Evolutionary conservation across 2,888 invertebrate species (phyloP).

Genomic region (Leucozona laternaria): DNA sequence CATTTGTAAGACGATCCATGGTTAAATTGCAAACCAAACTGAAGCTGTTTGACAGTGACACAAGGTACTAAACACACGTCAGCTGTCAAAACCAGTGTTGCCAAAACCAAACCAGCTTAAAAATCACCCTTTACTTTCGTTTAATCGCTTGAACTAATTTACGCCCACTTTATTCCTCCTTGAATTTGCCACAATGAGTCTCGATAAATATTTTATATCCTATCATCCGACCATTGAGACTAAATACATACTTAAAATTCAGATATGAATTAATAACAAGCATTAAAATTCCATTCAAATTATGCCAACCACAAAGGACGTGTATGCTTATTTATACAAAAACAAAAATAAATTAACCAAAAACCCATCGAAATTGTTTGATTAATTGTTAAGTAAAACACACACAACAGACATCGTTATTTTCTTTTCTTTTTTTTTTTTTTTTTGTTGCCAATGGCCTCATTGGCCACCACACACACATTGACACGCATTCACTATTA

Average conservation of each 20-base stretch:
- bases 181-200: too few relatives aligned
- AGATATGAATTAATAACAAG: constrained; percentile 44
- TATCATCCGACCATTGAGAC: background rate
- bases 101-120: too few relatives aligned
- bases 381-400: constrained; percentile 60
- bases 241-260: background rate
- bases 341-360: constrained; percentile 18
- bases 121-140: too few relatives aligned
- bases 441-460: background rate
- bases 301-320: constrained; percentile 31
- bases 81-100: too few relatives aligned
- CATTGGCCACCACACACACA: background rate
- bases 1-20: too few relatives aligned
- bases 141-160: too few relatives aligned
- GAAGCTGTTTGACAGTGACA: too few relatives aligned
- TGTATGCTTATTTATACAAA: background rate
- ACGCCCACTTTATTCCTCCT: too few relatives aligned
- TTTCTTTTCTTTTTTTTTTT: background rate
- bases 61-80: too few relatives aligned
- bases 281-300: constrained; percentile 61
- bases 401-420: constrained; percentile 9
- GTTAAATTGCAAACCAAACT: too few relatives aligned
- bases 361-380: constrained; percentile 58
- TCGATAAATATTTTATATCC: background rate
- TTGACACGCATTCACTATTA: background rate